Evolutionary conservation across 2,888 invertebrate species (phyloP).

Genomic region (Arrhopalites spinosus): DNA sequence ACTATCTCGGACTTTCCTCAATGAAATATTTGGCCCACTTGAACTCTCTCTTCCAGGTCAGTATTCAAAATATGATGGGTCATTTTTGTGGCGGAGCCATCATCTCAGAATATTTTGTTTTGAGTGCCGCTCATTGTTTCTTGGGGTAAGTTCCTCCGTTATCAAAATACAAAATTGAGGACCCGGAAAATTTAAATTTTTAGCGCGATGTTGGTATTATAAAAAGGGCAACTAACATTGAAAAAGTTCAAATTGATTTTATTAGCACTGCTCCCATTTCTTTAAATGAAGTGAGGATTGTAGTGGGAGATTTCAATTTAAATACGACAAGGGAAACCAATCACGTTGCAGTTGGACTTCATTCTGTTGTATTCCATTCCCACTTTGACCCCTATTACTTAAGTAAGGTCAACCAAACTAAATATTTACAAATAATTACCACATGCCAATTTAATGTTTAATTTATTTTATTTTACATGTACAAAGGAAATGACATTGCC

Average conservation of each 20-base stretch:
- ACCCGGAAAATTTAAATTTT: too few relatives aligned
- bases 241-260: too few relatives aligned
- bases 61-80: constrained; percentile 58
- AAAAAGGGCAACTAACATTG: too few relatives aligned
- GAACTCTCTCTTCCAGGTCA: constrained; percentile 58
- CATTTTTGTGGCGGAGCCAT: constrained; percentile 60
- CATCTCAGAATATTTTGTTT: constrained; percentile 57
- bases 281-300: constrained; percentile 44
- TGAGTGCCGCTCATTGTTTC: constrained; percentile 58
- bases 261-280: constrained; percentile 47
- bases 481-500: too few relatives aligned
- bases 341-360: constrained; percentile 56
- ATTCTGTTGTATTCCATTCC: constrained; percentile 58
- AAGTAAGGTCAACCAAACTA: too few relatives aligned
- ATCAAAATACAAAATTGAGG: too few relatives aligned
- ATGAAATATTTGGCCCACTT: too few relatives aligned
- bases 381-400: constrained; percentile 60
- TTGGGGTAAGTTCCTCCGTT: too few relatives aligned
- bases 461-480: constrained; percentile 46
- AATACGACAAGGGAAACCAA: constrained; percentile 54
- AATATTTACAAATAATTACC: too few relatives aligned
- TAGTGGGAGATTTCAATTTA: constrained; percentile 58
- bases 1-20: too few relatives aligned
- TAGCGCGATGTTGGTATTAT: too few relatives aligned
- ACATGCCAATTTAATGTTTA: too few relatives aligned